Percentiles rank a stretch among this genome's conserved stretches.
Evolutionary conservation across 2,113 vertebrate species (phyloP).

Genomic region (Hippocampus barbouri): DNA sequence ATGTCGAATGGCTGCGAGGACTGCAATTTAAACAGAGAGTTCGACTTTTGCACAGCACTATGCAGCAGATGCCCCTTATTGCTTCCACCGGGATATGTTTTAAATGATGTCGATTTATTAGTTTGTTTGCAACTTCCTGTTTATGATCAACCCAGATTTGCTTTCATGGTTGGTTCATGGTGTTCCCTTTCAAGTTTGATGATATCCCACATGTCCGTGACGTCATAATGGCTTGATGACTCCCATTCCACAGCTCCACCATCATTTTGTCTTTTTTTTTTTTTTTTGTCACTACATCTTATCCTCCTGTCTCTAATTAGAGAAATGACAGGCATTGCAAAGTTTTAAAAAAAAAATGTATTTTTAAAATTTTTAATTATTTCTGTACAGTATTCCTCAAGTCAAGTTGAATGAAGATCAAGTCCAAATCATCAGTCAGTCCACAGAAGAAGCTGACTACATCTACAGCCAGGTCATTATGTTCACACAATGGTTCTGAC

Average conservation of each 20-base stretch:
- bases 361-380: neutral
- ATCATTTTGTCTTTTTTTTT: neutral
- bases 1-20: neutral
- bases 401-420: neutral
- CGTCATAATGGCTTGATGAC: neutral
- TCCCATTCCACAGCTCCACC: neutral
- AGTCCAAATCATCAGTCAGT: neutral
- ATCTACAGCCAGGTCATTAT: neutral
- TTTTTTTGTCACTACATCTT: neutral
- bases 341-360: no score
- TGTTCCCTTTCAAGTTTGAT: neutral
- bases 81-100: neutral
- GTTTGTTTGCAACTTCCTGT: neutral
- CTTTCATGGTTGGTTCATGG: neutral
- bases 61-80: neutral
- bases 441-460: neutral
- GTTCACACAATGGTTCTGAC: neutral
- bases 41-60: neutral
- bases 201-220: neutral
- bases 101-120: neutral
- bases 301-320: neutral
- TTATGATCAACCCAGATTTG: slow-evolving; percentile 1
- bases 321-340: neutral
- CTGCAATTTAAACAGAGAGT: neutral
- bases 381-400: neutral